phyloP scores from a whole-genome alignment of 2,888 invertebrate species.

The Acronicta psi region DNA sequence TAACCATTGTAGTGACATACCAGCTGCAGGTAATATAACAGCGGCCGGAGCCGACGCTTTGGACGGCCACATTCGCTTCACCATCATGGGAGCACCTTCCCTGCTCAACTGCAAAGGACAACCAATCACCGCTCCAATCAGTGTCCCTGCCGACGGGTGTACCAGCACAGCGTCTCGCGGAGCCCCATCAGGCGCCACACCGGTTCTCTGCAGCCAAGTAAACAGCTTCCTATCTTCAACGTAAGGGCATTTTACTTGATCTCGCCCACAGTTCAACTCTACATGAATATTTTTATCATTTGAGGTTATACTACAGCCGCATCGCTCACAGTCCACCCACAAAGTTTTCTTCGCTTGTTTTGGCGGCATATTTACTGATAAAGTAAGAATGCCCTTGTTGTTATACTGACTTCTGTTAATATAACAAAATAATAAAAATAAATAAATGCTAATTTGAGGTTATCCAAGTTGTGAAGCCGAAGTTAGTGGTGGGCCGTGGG shows the following conservation, averaged over 20 bases:
- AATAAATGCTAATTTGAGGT: too few species aligned
- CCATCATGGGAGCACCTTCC: constrained; percentile 76
- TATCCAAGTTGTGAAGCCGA: too few species aligned
- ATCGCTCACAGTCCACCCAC: constrained; percentile 91
- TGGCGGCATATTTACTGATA: constrained; percentile 67
- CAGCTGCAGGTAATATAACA: constrained; percentile 80
- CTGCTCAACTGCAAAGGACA: constrained; percentile 75
- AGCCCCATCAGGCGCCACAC: constrained; percentile 73
- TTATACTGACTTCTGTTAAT: too few species aligned
- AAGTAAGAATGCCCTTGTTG: constrained; percentile 8
- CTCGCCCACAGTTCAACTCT: constrained; percentile 84
- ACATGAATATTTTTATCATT: constrained; percentile 89
- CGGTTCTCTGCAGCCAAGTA: constrained; percentile 80
- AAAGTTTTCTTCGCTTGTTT: constrained; percentile 87
- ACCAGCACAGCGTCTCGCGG: constrained; percentile 80
- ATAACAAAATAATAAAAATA: too few species aligned
- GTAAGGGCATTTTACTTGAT: constrained; percentile 83
- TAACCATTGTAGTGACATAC: constrained; percentile 55
- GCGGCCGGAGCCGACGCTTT: constrained; percentile 82
- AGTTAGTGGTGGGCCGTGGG: too few species aligned
- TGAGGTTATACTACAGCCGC: constrained; percentile 86
- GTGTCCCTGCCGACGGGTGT: constrained; percentile 78
- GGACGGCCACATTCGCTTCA: constrained; percentile 85
- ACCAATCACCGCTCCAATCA: constrained; percentile 82
- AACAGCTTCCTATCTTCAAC: constrained; percentile 71